These are phyloP conservation scores for Australoheros scitulus DNA, from an alignment of 2,113 vertebrate species.

Conservation along the genomic window DNA sequence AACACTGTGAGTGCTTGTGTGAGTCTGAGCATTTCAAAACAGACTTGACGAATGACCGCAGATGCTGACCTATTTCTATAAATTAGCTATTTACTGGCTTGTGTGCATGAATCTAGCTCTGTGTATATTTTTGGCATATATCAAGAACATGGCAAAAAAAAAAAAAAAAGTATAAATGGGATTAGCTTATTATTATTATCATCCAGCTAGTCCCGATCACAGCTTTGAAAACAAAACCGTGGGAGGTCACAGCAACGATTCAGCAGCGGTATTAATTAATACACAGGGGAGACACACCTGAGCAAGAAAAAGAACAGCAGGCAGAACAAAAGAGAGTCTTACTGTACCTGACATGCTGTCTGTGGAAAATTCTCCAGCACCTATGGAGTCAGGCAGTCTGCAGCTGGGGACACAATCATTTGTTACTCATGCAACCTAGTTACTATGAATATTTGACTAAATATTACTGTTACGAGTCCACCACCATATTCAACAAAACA, in stretches of 20 bases:
- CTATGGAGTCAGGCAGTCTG: constrained; percentile 76
- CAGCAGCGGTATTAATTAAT: constrained; percentile 53
- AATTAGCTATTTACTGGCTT: constrained; percentile 13
- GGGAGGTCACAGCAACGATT: constrained; percentile 39
- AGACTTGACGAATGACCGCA: not conserved
- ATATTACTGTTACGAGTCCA: not conserved
- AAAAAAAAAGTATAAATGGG: constrained; percentile 9
- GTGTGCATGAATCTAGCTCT: not conserved
- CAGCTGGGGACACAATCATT: constrained; percentile 67
- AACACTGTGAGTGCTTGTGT: not conserved
- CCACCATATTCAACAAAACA: not conserved
- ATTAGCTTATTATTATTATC: constrained; percentile 46
- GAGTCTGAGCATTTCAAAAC: not conserved
- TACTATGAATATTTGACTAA: constrained; percentile 4
- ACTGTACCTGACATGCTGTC: constrained; percentile 80
- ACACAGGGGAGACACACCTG: constrained; percentile 49
- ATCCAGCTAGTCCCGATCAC: constrained; percentile 14
- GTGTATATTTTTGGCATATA: constrained; percentile 15
- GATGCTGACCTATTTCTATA: constrained; percentile 29
- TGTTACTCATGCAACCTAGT: constrained; percentile 27
- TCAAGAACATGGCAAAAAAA: not conserved
- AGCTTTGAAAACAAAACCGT: constrained; percentile 18
- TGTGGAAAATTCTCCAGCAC: constrained; percentile 62
- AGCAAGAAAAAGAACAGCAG: not conserved
- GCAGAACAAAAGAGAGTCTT: constrained; percentile 23